phyloP scores from a whole-genome alignment of 2,797 vertebrate genomes.

The Ctenosaura bakeri region DNA sequence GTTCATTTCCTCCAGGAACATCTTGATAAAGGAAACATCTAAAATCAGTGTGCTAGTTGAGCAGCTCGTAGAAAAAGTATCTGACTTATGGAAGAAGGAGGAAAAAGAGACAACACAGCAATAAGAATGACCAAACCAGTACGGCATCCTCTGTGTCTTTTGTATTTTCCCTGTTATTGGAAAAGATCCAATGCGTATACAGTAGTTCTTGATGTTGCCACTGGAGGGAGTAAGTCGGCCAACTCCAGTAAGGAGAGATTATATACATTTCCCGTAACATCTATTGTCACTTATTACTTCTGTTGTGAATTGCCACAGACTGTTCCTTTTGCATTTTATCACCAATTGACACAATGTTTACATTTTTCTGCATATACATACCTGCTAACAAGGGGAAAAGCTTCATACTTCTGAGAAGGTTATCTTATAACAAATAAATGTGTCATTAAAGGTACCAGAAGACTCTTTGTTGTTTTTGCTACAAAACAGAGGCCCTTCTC shows the following conservation, averaged over 20 bases:
- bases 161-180: not conserved
- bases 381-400: not conserved
- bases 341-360: not conserved
- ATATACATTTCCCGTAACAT: not conserved
- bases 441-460: not conserved
- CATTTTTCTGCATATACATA: not conserved
- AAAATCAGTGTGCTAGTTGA: constrained; percentile 61
- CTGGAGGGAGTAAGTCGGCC: constrained; percentile 46
- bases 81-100: constrained; percentile 49
- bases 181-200: constrained; percentile 47
- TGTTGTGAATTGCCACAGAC: not conserved
- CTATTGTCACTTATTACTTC: not conserved
- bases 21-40: constrained; percentile 63
- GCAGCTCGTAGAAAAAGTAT: constrained; percentile 63
- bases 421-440: constrained; percentile 6
- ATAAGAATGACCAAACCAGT: constrained; percentile 38
- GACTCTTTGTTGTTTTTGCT: not conserved
- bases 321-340: not conserved
- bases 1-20: constrained; percentile 62
- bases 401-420: not conserved
- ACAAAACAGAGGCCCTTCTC: too few relatives aligned
- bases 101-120: constrained; percentile 54
- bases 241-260: constrained; percentile 48
- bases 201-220: constrained; percentile 49
- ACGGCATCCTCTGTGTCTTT: constrained; percentile 26